phyloP scores from a whole-genome alignment of 2,888 invertebrate genomes.

The Metallyticus violacea region DNA sequence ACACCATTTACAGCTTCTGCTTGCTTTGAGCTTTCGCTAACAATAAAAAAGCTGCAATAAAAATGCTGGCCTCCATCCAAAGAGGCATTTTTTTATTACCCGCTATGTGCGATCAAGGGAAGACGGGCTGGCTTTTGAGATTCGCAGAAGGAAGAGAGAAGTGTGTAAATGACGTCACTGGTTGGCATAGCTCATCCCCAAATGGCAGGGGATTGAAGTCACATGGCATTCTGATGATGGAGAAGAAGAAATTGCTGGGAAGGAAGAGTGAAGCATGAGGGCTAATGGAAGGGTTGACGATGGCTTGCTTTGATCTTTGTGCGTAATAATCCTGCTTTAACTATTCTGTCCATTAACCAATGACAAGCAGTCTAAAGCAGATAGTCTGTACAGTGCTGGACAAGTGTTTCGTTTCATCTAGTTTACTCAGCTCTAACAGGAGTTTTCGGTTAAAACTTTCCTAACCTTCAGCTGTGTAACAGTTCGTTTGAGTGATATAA shows the following conservation, averaged over 20 bases:
- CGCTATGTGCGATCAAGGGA: too few relatives aligned
- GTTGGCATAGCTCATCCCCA: too few relatives aligned
- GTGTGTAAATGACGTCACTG: not conserved
- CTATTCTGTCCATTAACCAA: not conserved
- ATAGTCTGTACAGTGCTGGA: too few relatives aligned
- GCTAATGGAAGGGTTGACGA: not conserved
- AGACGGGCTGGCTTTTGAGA: too few relatives aligned
- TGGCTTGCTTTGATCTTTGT: not conserved
- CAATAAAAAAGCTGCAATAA: conserved; percentile 16
- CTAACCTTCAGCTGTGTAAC: too few relatives aligned
- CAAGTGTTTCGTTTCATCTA: too few relatives aligned
- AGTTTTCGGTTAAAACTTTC: too few relatives aligned
- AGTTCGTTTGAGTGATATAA: too few relatives aligned
- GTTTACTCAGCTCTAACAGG: too few relatives aligned
- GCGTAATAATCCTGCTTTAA: too few relatives aligned
- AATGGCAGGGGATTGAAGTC: not conserved
- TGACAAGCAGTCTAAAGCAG: not conserved
- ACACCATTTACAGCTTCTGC: conserved; percentile 12
- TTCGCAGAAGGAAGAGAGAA: not conserved
- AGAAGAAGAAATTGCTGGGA: not conserved
- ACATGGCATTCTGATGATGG: too few relatives aligned
- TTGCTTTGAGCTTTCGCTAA: conserved; percentile 6
- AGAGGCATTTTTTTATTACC: not conserved
- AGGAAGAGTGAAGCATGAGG: too few relatives aligned
- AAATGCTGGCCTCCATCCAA: conserved; percentile 1